These are phyloP conservation scores for Bombycilla garrulus DNA, from an alignment of 2,113 vertebrate genomes.

Conservation along the genomic window DNA sequence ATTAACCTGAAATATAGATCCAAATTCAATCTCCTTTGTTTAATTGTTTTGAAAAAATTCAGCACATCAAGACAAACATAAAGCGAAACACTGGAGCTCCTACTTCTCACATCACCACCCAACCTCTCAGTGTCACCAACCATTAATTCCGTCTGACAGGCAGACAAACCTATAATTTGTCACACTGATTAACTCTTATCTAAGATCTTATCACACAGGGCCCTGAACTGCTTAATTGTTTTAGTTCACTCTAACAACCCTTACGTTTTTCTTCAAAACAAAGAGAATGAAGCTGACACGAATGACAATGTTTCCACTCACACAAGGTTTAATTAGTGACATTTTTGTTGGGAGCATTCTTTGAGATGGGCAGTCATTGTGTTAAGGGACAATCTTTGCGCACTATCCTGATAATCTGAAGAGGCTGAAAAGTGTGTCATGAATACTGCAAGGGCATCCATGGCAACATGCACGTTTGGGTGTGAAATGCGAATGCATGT, in stretches of 20 bases:
- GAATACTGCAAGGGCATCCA: background rate
- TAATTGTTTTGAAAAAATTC: background rate
- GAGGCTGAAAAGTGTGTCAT: background rate
- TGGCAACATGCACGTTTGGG: background rate
- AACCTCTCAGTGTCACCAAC: background rate
- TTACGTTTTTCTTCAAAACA: background rate
- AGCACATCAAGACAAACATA: background rate
- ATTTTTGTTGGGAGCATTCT: background rate
- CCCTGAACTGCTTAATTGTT: background rate
- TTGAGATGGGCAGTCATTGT: background rate
- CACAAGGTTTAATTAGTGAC: background rate
- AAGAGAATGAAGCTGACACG: background rate
- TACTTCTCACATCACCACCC: background rate
- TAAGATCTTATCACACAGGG: background rate
- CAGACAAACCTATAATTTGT: background rate
- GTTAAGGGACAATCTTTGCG: background rate
- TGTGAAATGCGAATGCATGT: background rate
- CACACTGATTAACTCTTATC: background rate
- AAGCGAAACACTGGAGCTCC: background rate
- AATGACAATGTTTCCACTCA: background rate
- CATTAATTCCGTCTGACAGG: background rate
- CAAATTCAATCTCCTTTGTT: background rate
- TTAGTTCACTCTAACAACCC: background rate
- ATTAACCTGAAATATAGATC: background rate
- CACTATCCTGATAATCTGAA: background rate